These are phyloP conservation scores for Orthonyx spaldingii DNA, from an alignment of 2,113 vertebrate genomes.

Conservation along the genomic window DNA sequence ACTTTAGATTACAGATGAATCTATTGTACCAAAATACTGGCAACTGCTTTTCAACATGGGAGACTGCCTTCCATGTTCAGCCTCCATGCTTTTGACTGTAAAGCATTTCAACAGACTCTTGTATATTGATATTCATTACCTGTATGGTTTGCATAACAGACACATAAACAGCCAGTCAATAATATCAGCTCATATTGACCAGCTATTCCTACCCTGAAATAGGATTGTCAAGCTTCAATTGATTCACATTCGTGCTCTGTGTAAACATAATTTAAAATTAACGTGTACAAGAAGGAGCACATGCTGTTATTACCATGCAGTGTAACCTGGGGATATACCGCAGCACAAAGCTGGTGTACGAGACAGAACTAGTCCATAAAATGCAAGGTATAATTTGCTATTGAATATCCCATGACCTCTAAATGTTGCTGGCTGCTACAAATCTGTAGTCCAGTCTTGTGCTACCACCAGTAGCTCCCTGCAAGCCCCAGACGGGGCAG, in stretches of 20 bases:
- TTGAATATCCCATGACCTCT: not conserved
- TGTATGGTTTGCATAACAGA: not conserved
- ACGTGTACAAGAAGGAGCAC: not conserved
- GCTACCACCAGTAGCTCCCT: not conserved
- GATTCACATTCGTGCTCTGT: slow-evolving; percentile 2
- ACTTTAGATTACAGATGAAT: slow-evolving; percentile 57
- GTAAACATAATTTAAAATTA: slow-evolving; percentile 42
- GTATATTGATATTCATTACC: slow-evolving; percentile 10
- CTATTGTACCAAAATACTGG: slow-evolving; percentile 60
- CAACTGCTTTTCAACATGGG: slow-evolving; percentile 29
- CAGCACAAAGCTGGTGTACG: not conserved
- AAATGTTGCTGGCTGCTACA: not conserved
- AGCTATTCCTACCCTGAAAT: slow-evolving; percentile 33
- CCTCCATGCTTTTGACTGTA: not conserved
- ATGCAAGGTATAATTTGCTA: not conserved
- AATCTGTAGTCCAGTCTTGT: not conserved
- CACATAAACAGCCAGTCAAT: not conserved
- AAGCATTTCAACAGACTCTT: not conserved
- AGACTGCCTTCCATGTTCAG: not conserved
- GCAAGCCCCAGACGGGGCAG: not conserved
- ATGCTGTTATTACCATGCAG: not conserved
- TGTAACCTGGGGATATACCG: not conserved
- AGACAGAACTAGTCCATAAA: not conserved
- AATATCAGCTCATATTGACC: slow-evolving; percentile 16
- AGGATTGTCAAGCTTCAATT: slow-evolving; percentile 1